Evolutionary conservation across 2,797 vertebrate species (phyloP), one percentile per base, ranked within the genome.

Genomic region (Phaenicophaeus curvirostris): DNA sequence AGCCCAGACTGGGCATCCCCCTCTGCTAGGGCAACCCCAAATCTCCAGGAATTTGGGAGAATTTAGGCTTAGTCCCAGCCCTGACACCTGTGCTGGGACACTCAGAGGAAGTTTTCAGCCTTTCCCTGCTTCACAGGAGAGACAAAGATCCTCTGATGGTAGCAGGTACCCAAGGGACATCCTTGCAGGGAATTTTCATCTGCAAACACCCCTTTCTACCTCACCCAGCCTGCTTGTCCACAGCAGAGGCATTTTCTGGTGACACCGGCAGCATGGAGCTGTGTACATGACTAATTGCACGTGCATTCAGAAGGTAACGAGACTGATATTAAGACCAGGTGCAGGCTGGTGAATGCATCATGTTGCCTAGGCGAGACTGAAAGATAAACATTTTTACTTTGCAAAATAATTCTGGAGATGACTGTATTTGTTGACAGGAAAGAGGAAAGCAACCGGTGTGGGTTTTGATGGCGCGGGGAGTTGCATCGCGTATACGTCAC

Each of bases 401-500:
- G 55, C 16, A 31, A 6, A 71, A 65, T 21, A 24, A 8, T 75
- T 61, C 25, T 41, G 66, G 50, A 35, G 41, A 9, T 73, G 67
- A n/a, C 25, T 30, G 8, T 27, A 8, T 59, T 46, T 91, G 58
- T 74, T 79, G 78, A n/a, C 42, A 35, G 82, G 57, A 57, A 61
- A 54, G 31, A 74, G 74, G 25, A 4, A 42, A 58, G 81, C 6
- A 9, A 18, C 21, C 4, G 0, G 13, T 20, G 30, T 11, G 44
- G 44, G 44, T 15, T 86, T 41, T 33, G 57, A 21, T 2, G 5
- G 39, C 1, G 3, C 18, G 41, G 23, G 50, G 37, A 78, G 30
- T 50, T 39, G 63, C 4, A 1, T 12, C 0, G 0, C 28, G 68
- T 8, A 5, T 25, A 63, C 3, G 1, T 7, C 59, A 11, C 13